These are phyloP conservation scores for Calidris pugnax DNA, from an alignment of 2,113 vertebrate species.

Conservation along the genomic window DNA sequence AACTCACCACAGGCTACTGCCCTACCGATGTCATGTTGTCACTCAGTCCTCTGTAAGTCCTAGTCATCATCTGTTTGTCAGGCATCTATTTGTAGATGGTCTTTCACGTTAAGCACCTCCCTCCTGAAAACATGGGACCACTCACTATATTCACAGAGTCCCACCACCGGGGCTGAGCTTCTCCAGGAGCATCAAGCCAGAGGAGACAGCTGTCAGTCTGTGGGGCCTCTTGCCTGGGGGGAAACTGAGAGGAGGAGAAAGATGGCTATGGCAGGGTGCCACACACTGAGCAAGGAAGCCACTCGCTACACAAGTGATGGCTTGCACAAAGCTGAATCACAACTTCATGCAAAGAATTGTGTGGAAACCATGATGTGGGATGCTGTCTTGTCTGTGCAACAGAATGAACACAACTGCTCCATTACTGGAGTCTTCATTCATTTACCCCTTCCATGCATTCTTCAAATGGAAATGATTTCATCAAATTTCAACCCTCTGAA, in stretches of 20 bases:
- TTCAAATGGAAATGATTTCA: slow-evolving; percentile 62
- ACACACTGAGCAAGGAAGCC: neutral
- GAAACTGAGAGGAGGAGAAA: neutral
- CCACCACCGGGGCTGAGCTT: neutral
- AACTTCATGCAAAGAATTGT: neutral
- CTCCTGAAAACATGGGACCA: accelerated
- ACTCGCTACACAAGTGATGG: neutral
- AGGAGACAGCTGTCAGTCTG: neutral
- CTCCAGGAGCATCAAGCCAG: neutral
- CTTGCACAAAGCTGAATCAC: neutral
- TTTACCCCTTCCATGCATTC: slow-evolving; percentile 43
- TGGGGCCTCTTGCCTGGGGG: too few species aligned
- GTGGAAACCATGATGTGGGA: neutral
- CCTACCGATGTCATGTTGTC: neutral
- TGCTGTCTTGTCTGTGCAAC: neutral
- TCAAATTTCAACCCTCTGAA: slow-evolving; percentile 62
- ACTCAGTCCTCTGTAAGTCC: neutral
- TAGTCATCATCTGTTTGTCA: neutral
- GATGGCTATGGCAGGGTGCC: neutral
- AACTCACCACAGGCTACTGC: neutral
- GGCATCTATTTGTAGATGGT: neutral
- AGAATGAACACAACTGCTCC: neutral
- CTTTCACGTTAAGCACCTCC: neutral
- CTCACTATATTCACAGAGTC: neutral
- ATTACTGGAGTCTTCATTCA: neutral